These are phyloP conservation scores for Hylia prasina DNA, from an alignment of 2,113 vertebrate species.

Conservation along the genomic window DNA sequence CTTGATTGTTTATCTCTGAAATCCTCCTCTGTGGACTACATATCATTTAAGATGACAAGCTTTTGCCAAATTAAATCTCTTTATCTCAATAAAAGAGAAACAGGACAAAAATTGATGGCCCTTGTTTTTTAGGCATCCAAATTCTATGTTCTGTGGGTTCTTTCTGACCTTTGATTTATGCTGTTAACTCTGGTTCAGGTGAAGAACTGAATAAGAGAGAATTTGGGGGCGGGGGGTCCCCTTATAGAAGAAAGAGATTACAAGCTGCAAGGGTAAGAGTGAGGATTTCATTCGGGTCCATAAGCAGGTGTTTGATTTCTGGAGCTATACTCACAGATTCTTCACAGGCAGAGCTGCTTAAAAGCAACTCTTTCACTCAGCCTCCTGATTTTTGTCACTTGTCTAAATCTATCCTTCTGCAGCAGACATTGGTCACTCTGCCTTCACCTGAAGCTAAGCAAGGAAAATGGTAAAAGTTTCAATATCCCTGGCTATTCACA, in stretches of 20 bases:
- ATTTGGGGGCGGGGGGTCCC: background rate
- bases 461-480: background rate
- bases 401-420: background rate
- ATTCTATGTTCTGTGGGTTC: rapidly evolving
- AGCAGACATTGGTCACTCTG: background rate
- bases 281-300: background rate
- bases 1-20: background rate
- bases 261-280: background rate
- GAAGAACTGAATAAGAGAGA: background rate
- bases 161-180: background rate
- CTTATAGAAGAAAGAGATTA: background rate
- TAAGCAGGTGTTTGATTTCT: background rate
- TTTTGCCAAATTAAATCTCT: background rate
- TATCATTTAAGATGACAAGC: background rate
- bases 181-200: background rate
- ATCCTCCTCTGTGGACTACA: background rate
- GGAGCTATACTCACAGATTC: background rate
- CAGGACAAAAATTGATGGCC: background rate
- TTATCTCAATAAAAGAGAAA: background rate
- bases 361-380: background rate
- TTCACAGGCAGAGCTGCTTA: background rate
- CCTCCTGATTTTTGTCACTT: background rate
- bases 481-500: background rate
- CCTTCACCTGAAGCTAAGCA: background rate
- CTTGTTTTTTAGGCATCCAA: background rate